Evolutionary conservation across 2,888 invertebrate genomes (phyloP).

Genomic region (Caenorhabditis becei): DNA sequence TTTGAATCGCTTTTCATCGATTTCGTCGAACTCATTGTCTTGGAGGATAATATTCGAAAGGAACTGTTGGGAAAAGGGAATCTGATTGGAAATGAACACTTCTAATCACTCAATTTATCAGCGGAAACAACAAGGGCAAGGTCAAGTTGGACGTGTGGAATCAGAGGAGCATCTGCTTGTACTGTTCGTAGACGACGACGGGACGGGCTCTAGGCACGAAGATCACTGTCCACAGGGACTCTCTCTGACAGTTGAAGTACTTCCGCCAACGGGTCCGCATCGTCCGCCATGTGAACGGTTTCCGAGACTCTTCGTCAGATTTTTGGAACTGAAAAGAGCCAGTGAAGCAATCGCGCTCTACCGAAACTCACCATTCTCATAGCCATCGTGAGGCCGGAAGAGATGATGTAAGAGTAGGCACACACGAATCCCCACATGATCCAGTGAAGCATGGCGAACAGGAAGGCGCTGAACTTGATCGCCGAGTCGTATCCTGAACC

Average conservation of each 20-base stretch:
- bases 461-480: conserved; percentile 28
- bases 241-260: conserved; percentile 39
- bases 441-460: conserved; percentile 34
- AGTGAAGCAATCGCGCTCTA: neutral
- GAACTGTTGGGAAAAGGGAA: too few species aligned
- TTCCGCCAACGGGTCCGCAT: conserved; percentile 33
- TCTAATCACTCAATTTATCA: neutral
- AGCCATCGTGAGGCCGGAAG: conserved; percentile 41
- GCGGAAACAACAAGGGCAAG: neutral
- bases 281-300: conserved; percentile 26
- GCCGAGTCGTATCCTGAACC: conserved; percentile 14
- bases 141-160: neutral
- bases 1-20: conserved; percentile 47
- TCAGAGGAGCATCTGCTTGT: conserved; percentile 29
- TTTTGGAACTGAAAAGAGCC: conserved; percentile 36
- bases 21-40: conserved; percentile 34
- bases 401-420: conserved; percentile 31
- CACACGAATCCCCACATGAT: conserved; percentile 50
- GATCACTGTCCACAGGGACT: conserved; percentile 31
- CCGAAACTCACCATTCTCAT: conserved; percentile 34
- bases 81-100: neutral
- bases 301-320: conserved; percentile 31
- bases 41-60: neutral
- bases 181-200: conserved; percentile 28
- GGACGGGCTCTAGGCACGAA: conserved; percentile 30